Percentiles rank a stretch among this genome's conserved stretches.
phyloP scores from a whole-genome alignment of 1,140 invertebrate species.

The Glossosoma conforme region DNA sequence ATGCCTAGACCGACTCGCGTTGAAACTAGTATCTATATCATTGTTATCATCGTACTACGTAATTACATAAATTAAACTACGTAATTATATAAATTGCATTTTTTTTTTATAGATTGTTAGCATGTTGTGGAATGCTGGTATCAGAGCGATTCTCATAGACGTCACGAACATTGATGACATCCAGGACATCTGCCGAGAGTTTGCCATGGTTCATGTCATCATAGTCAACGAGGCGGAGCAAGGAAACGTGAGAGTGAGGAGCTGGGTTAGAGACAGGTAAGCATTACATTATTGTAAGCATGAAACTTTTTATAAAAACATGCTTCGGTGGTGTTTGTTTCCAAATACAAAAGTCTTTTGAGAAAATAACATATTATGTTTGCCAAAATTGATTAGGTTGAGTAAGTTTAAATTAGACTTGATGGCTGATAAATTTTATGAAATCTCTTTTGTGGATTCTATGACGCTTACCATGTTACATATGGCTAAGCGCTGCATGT shows the following conservation, averaged over 20 bases:
- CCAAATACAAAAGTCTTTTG: too few species aligned
- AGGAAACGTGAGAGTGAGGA: slow-evolving; percentile 51
- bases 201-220: slow-evolving; percentile 58
- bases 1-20: too few species aligned
- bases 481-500: too few species aligned
- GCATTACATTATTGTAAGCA: not conserved
- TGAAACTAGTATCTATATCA: too few species aligned
- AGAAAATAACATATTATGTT: not conserved
- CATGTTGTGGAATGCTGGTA: slow-evolving; percentile 35
- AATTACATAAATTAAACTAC: too few species aligned
- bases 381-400: slow-evolving; percentile 5
- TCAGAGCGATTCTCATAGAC: slow-evolving; percentile 37
- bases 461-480: too few species aligned
- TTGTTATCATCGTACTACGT: too few species aligned
- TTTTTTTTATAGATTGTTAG: slow-evolving; percentile 20
- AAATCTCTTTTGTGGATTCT: too few species aligned
- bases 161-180: slow-evolving; percentile 55
- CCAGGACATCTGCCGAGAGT: slow-evolving; percentile 57
- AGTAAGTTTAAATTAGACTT: slow-evolving; percentile 9
- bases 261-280: slow-evolving; percentile 53
- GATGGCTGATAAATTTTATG: not conserved
- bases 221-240: slow-evolving; percentile 60
- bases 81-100: not conserved
- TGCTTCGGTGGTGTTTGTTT: too few species aligned
- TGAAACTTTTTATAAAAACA: too few species aligned